Evolutionary conservation across 2,888 invertebrate species (phyloP).

Genomic region (Eupeodes latifasciatus): DNA sequence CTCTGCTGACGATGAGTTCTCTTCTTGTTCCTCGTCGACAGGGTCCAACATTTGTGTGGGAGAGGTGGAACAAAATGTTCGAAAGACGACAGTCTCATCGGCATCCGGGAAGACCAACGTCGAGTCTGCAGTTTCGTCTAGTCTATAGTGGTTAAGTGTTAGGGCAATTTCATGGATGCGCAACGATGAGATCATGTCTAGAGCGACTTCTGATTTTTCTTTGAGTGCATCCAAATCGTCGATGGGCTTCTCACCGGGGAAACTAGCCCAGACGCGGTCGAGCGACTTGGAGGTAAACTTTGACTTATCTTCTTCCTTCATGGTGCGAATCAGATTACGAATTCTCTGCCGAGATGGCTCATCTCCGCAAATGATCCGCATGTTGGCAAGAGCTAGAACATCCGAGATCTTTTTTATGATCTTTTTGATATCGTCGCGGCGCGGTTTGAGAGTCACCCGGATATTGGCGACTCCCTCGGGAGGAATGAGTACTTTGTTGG

Average conservation of each 20-base stretch:
- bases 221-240: conserved; percentile 79
- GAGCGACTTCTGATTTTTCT: conserved; percentile 80
- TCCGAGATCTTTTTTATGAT: conserved; percentile 81
- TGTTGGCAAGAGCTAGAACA: conserved; percentile 84
- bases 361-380: conserved; percentile 85
- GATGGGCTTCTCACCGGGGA: conserved; percentile 80
- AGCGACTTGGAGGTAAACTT: conserved; percentile 79
- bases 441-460: conserved; percentile 84
- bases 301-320: conserved; percentile 79
- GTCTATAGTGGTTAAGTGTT: conserved; percentile 81
- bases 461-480: conserved; percentile 83
- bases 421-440: conserved; percentile 84
- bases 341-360: conserved; percentile 85
- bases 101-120: conserved; percentile 81
- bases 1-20: conserved; percentile 72
- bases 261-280: conserved; percentile 80
- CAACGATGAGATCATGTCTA: conserved; percentile 81
- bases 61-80: conserved; percentile 80
- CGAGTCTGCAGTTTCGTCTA: conserved; percentile 81
- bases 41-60: conserved; percentile 80
- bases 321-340: conserved; percentile 80
- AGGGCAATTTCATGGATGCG: conserved; percentile 82
- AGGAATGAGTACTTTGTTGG: conserved; percentile 83
- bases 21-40: conserved; percentile 79
- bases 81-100: conserved; percentile 83